Evolutionary conservation across 2,113 vertebrate species (phyloP).

Genomic region (Pseudopodoces humilis): DNA sequence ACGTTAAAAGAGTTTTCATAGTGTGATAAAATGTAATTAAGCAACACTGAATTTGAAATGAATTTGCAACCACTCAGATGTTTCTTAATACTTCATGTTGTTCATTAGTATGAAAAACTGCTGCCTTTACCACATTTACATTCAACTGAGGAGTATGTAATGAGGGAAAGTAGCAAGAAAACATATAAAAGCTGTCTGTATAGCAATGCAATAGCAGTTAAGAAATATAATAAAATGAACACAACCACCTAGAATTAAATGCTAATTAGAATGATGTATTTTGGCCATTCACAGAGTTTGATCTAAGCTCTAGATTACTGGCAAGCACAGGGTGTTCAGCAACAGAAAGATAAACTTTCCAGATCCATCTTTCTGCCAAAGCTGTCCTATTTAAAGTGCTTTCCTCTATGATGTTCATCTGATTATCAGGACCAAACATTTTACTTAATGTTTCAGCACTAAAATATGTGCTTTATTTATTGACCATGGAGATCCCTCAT

Average conservation of each 20-base stretch:
- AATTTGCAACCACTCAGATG: conserved; percentile 11
- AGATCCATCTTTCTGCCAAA: background rate
- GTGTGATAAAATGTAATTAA: conserved; percentile 41
- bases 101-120: conserved; percentile 66
- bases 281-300: background rate
- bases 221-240: conserved; percentile 63
- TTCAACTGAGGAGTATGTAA: conserved; percentile 49
- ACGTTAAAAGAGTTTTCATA: background rate
- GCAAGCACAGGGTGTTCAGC: background rate
- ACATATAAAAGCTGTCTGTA: conserved; percentile 43
- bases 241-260: conserved; percentile 37
- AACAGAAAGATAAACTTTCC: background rate
- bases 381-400: background rate
- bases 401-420: background rate
- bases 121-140: conserved; percentile 11
- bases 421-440: background rate
- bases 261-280: conserved; percentile 60
- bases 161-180: conserved; percentile 52
- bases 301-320: background rate
- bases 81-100: conserved; percentile 16
- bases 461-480: background rate
- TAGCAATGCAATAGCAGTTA: conserved; percentile 29
- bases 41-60: background rate
- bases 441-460: background rate
- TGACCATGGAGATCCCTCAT: background rate